phyloP scores from a whole-genome alignment of 2,113 vertebrate species.

The Conger conger region DNA sequence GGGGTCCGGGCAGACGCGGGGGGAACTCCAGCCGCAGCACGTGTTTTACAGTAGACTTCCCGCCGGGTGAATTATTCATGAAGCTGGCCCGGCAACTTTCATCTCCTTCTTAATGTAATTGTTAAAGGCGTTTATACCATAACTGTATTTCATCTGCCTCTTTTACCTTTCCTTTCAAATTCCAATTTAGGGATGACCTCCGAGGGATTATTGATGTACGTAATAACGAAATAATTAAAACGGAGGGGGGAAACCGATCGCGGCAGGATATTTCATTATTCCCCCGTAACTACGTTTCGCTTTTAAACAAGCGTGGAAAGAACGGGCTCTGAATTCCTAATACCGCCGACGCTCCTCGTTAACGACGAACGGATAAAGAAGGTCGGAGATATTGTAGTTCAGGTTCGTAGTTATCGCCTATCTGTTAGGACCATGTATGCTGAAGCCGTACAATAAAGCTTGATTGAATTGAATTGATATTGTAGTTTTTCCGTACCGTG shows the following conservation, averaged over 20 bases:
- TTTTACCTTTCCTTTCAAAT: constrained; percentile 42
- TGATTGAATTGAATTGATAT: too few species aligned
- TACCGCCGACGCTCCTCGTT: background rate
- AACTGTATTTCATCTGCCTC: constrained; percentile 50
- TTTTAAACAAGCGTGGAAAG: background rate
- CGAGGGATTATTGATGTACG: constrained; percentile 15
- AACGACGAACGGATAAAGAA: background rate
- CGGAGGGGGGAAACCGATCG: background rate
- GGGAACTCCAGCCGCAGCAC: constrained; percentile 65
- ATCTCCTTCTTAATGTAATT: constrained; percentile 62
- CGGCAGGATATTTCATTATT: background rate
- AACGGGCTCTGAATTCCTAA: background rate
- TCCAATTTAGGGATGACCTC: constrained; percentile 35
- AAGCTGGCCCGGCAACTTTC: constrained; percentile 54
- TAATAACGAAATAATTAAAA: constrained; percentile 7
- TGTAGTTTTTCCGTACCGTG: too few species aligned
- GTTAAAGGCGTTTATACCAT: constrained; percentile 49
- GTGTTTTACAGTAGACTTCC: constrained; percentile 77
- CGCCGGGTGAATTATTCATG: constrained; percentile 80
- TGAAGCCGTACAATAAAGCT: too few species aligned
- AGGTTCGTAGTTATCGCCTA: too few species aligned
- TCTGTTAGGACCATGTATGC: too few species aligned
- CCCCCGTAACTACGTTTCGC: background rate
- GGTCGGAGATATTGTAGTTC: background rate
- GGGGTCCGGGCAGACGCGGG: constrained; percentile 56